phyloP scores from a whole-genome alignment of 1,140 invertebrate species.

The Eciton burchellii region DNA sequence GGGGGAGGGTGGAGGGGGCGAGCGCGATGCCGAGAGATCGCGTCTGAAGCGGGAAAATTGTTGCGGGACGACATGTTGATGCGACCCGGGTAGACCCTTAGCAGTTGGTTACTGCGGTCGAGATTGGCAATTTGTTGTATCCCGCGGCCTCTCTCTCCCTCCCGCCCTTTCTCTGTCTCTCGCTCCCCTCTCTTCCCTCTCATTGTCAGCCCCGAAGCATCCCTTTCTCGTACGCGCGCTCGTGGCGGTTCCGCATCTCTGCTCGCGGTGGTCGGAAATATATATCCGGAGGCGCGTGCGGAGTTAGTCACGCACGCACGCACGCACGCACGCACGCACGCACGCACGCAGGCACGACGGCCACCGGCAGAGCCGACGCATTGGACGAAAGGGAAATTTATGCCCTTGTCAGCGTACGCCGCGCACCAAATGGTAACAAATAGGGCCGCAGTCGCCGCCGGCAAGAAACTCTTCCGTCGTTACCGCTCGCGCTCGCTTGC shows the following conservation, averaged over 20 bases:
- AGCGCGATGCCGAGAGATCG: too few species aligned
- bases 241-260: conserved; percentile 21
- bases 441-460: conserved; percentile 33
- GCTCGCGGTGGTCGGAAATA: background rate
- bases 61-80: conserved; percentile 71
- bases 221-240: background rate
- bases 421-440: conserved; percentile 67
- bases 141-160: conserved; percentile 44
- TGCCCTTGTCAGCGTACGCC: conserved; percentile 46
- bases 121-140: conserved; percentile 79
- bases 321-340: conserved; percentile 47
- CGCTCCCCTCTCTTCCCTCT: background rate
- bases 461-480: conserved; percentile 69
- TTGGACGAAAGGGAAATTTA: conserved; percentile 72
- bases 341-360: conserved; percentile 27
- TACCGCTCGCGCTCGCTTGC: conserved; percentile 45
- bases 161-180: background rate
- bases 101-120: conserved; percentile 54
- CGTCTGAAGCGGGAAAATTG: conserved; percentile 65
- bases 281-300: conserved; percentile 32
- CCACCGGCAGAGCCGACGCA: conserved; percentile 38
- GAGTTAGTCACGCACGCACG: conserved; percentile 49
- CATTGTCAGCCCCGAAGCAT: too few species aligned
- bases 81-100: conserved; percentile 43
- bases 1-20: too few species aligned